Evolutionary conservation across 1,140 invertebrate species (phyloP), one percentile per base, ranked within the genome.

Genomic region (Steinernema khuongi): DNA sequence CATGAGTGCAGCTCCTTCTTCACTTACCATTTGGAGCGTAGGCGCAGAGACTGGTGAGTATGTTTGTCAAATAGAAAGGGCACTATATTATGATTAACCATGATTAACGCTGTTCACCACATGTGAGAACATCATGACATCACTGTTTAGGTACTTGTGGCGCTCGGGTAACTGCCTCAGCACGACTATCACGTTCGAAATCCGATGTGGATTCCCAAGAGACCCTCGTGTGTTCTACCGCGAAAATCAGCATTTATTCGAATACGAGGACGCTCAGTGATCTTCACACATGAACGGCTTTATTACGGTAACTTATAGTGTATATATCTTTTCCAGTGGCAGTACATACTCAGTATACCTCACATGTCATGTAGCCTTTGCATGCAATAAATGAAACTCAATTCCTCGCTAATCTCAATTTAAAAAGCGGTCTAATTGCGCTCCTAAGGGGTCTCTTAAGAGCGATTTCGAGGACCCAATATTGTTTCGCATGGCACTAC

Each of bases 201-300:
- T 83, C n/a, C 79, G 81, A 18, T 83, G 81, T 68, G 81, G 81
- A 22, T 85, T 85, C 31, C 81, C 82, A 17, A 68, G 66, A 1
- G 83, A 83, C 74, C 81, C 81, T 0, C 77, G 81, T 32, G 68
- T 77, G 18, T 83, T 83, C 60, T 83, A 83, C 68, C 32, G 69
- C 17, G 76, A 83, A 71, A 79, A 83, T 68, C 79, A 78, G 60
- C 71, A 83, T 67, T 70, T 83, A 29, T 84, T 83, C 43, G 81
- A 83, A 22, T 85, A 84, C 68, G 82, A 83, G 67, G 81, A 83
- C 32, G 70, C 75, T 33, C 29, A 31, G 30, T 30, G 66, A 67
- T 67, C 36, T 41, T 41, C 7, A 11, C 36, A 11, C 50, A 14
- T 11, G 14, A 7, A 22, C 14, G 14, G 11, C n/a, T n/a, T n/a